Conservation (phyloP, 2,113 vertebrate genomes). For the Ahaetulla prasina region DNA sequence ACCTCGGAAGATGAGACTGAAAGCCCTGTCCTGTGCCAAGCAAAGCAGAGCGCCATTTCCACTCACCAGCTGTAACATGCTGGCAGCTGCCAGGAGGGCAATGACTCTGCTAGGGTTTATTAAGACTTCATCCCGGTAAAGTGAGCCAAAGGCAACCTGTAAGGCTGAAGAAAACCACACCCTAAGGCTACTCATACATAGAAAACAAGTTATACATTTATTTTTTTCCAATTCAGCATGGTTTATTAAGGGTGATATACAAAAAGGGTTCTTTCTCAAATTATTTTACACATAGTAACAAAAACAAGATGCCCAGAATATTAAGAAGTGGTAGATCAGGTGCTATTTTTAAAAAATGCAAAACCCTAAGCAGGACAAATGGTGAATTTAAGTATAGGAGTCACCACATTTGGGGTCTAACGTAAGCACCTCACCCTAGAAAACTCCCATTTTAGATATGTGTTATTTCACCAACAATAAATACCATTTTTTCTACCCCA, state of each 20-base stretch:
- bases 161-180: constrained; percentile 72
- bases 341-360: background rate
- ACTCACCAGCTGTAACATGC: constrained; percentile 96
- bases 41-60: background rate
- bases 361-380: background rate
- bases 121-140: constrained; percentile 93
- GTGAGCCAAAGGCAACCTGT: constrained; percentile 93
- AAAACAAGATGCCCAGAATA: background rate
- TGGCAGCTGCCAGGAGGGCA: constrained; percentile 90
- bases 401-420: background rate
- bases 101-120: constrained; percentile 92
- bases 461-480: too few species aligned
- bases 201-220: too few species aligned
- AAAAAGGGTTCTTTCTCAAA: background rate
- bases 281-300: background rate
- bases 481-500: too few species aligned
- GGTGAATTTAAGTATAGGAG: background rate
- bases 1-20: background rate
- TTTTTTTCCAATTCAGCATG: background rate
- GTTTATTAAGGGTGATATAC: background rate
- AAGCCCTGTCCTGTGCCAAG: background rate
- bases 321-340: background rate
- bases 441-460: too few species aligned
- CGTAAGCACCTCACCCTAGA: background rate
- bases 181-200: rapidly evolving